Evolutionary conservation across 1,140 invertebrate species (phyloP), one percentile per base, ranked within the genome.

Genomic region (Chionoecetes opilio): DNA sequence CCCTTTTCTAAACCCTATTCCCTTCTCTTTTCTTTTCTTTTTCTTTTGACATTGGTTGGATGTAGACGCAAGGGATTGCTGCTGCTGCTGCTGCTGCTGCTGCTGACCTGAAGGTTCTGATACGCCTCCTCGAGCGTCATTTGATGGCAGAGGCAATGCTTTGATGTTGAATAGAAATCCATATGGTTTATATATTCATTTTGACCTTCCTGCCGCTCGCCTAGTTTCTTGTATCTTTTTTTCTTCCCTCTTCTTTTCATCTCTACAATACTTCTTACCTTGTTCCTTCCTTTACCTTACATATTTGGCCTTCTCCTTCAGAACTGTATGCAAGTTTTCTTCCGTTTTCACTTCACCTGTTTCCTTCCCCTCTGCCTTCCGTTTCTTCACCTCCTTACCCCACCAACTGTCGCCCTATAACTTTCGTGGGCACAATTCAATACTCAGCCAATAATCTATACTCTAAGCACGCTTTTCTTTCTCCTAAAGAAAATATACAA

Each of bases 401-500:
- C 63, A 75, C 63, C 63, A 75, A 9, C 11, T 75, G 21, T n/a
- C 63, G 63, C 63, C 63, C 63, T n/a, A n/a, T 26, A 75, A 75
- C 21, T 75, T 75, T 75, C 63, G 63, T 75, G 63, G 63, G 63
- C 63, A 75, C 63, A 75, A 75, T 75, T 75, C 63, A 75, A 75
- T 75, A 75, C 63, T n/a, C 63, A 26, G 63, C 63, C 63, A 75
- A 75, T 75, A 75, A 75, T 75, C 63, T 75, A 75, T 75, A 75
- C 63, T 75, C 63, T 75, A 75, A 75, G 63, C 63, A 75, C 63
- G 63, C 63, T n/a, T 75, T 75, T 75, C 63, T 75, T 75, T 75
- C 63, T 75, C 63, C 63, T n/a, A 75, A 75, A 75, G 21, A 75
- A 75, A 75, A 75, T 75, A 75, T 75, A 75, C 63, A 75, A 75